These are phyloP conservation scores for Percina caprodes DNA, from an alignment of 2,113 vertebrate species.

Conservation along the genomic window DNA sequence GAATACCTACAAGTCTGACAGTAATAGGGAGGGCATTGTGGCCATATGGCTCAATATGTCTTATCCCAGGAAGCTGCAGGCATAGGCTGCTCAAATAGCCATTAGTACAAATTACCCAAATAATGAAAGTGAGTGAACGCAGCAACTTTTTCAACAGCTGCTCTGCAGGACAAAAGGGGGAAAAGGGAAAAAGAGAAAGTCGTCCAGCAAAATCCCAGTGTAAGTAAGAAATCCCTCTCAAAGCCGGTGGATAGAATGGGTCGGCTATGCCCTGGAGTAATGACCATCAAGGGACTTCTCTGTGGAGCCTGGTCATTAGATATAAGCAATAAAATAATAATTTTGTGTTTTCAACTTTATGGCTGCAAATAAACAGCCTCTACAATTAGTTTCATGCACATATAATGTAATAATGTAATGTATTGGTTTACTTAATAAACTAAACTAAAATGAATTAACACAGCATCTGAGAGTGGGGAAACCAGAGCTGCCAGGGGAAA, in stretches of 20 bases:
- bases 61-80: conserved; percentile 44
- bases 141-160: conserved; percentile 70
- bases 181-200: conserved; percentile 24
- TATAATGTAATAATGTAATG: background rate
- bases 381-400: background rate
- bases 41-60: conserved; percentile 59
- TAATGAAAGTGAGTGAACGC: conserved; percentile 42
- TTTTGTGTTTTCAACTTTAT: conserved; percentile 22
- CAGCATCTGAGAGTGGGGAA: background rate
- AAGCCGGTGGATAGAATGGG: conserved; percentile 72
- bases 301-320: conserved; percentile 17
- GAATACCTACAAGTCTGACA: conserved; percentile 22
- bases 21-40: background rate
- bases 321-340: conserved; percentile 1
- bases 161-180: conserved; percentile 17
- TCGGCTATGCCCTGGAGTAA: conserved; percentile 57
- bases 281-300: conserved; percentile 49
- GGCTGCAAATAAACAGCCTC: background rate
- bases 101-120: conserved; percentile 64
- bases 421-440: too few species aligned
- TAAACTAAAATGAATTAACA: background rate
- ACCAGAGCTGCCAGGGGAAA: conserved; percentile 11
- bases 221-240: conserved; percentile 58
- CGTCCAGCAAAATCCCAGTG: conserved; percentile 16
- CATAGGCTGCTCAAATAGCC: conserved; percentile 57